These are phyloP conservation scores for Catocala sponsa DNA, from an alignment of 2,888 invertebrate genomes.

Conservation along the genomic window DNA sequence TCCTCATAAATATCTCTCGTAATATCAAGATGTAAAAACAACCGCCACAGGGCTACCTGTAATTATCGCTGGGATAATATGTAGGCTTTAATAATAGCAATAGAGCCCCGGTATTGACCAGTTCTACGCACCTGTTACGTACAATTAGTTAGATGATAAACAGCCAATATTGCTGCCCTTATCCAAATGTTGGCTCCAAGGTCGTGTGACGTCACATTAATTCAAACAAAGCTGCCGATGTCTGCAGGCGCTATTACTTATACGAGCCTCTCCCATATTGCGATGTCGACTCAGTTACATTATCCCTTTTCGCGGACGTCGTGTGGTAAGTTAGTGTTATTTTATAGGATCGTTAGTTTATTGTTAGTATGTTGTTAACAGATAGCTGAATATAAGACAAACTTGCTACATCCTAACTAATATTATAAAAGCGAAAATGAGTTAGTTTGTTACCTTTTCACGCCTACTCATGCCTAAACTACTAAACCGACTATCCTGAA, in stretches of 20 bases:
- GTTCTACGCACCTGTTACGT: slow-evolving; percentile 46
- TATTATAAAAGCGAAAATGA: no score
- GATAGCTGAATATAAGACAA: no score
- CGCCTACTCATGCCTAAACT: no score
- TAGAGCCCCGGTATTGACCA: slow-evolving; percentile 37
- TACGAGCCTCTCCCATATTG: slow-evolving; percentile 66
- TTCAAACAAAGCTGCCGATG: slow-evolving; percentile 61
- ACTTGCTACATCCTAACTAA: no score
- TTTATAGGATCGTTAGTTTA: slow-evolving; percentile 27
- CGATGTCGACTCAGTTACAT: slow-evolving; percentile 69
- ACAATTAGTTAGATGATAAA: slow-evolving; percentile 50
- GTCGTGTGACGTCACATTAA: slow-evolving; percentile 53
- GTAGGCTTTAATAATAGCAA: slow-evolving; percentile 27
- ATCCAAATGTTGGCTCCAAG: slow-evolving; percentile 29
- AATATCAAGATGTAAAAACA: not conserved
- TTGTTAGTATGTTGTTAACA: not conserved
- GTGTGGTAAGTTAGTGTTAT: slow-evolving; percentile 59
- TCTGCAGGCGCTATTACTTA: slow-evolving; percentile 62
- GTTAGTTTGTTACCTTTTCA: no score
- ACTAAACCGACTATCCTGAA: no score
- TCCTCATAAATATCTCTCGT: not conserved
- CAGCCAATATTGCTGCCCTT: slow-evolving; percentile 34
- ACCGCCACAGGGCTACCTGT: not conserved
- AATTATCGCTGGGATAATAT: slow-evolving; percentile 13
- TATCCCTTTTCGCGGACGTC: slow-evolving; percentile 71